Conservation (phyloP, 2,888 invertebrate species). For the Eilema sororculum region DNA sequence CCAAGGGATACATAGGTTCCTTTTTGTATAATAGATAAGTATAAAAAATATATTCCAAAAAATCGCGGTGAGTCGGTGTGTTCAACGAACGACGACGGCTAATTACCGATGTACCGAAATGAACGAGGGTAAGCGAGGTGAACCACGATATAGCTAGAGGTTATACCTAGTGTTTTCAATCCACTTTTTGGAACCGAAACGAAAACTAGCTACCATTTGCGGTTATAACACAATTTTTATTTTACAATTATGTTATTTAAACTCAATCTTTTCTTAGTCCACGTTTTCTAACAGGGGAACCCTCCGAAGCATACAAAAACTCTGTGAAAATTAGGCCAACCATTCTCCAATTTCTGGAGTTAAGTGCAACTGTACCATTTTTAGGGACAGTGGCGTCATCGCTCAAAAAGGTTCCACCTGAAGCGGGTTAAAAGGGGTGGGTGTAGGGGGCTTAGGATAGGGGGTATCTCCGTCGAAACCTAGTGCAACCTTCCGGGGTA, state of each 20-base stretch:
- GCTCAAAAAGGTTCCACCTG: not conserved
- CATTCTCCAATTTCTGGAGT: not conserved
- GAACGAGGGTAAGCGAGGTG: not conserved
- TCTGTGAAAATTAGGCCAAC: not conserved
- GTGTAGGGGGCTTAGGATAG: not conserved
- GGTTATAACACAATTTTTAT: not conserved
- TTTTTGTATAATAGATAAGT: too few species aligned
- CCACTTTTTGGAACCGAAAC: not conserved
- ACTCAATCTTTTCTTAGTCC: not conserved
- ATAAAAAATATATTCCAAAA: not conserved
- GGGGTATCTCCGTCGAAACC: not conserved
- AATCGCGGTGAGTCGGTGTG: not conserved
- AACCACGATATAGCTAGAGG: not conserved
- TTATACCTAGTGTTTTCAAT: too few species aligned
- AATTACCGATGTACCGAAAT: not conserved
- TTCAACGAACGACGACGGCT: not conserved
- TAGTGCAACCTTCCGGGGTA: not conserved
- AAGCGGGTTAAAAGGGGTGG: not conserved
- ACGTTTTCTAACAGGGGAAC: not conserved
- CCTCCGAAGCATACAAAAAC: not conserved
- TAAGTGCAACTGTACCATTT: not conserved
- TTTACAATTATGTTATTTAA: not conserved
- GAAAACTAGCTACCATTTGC: not conserved
- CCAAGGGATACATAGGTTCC: too few species aligned
- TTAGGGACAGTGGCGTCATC: not conserved